Evolutionary conservation across 2,113 vertebrate species (phyloP), one percentile per base, ranked within the genome.

Genomic region (Lepisosteus osseus): DNA sequence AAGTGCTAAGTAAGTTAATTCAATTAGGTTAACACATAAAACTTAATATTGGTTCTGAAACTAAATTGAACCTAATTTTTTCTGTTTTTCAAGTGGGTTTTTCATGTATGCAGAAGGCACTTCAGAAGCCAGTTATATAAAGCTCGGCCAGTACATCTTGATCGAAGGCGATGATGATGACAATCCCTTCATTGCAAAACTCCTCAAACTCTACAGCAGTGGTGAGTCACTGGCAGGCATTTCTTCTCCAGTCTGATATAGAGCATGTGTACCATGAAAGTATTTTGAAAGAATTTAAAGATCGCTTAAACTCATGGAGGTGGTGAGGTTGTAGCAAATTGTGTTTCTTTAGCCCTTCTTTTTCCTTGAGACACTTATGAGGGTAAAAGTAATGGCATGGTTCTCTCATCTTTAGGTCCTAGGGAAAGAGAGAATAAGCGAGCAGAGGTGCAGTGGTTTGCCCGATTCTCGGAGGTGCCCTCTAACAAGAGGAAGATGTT

Each of bases 361-460:
- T 62, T 43, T 43, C 47, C 47, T 51, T 5, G 9, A 6, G 47
- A 9, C 5, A 51, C 47, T 5, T 51, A 9, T 51, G 2, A 51
- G 5, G 5, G 1, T 29, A 51, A 51, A 9, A 6, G 47, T 51
- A 51, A 51, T 9, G 47, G 47, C 5, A 9, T 51, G 47, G 47
- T 9, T 29, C 29, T 51, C 47, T 51, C 9, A 9, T 51, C 47
- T 9, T 9, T 9, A 51, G 47, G 9, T 8, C 8, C 47, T 8
- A 8, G 47, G 47, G 94, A 88, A 57, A 73, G 73, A 61, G 77
- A 57, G 59, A n/a, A 81, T 74, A 98, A 94, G 76, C 91, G 69
- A 29, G 97, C 94, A 0, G 67, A 83, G 73, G 96, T 99, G 13
- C 94, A 95, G 80, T 98, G 96, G 97, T 97, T 95, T 73, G 75